Evolutionary conservation across 2,797 vertebrate genomes (phyloP).

Genomic region (Chanos chanos): DNA sequence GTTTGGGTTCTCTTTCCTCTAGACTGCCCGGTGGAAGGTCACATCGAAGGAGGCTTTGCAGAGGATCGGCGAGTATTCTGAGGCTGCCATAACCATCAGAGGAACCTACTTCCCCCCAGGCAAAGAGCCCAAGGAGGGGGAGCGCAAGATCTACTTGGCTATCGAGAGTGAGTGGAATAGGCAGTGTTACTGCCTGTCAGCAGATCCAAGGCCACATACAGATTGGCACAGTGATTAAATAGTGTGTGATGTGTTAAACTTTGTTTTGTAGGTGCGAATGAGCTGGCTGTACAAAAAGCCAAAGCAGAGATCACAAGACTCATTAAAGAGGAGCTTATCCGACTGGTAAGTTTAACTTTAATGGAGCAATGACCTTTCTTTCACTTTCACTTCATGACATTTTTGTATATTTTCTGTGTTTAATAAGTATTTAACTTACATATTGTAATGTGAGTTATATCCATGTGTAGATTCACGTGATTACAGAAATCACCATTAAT

Average conservation of each 20-base stretch:
- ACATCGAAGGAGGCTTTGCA: slow-evolving; percentile 97
- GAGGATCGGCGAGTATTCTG: slow-evolving; percentile 97
- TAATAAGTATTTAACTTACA: background rate
- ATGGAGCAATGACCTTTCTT: too few species aligned
- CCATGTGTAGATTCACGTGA: too few species aligned
- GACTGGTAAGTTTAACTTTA: slow-evolving; percentile 95
- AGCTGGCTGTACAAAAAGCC: slow-evolving; percentile 96
- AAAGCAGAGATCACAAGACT: slow-evolving; percentile 97
- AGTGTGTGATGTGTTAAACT: background rate
- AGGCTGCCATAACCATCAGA: slow-evolving; percentile 97
- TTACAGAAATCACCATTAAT: background rate
- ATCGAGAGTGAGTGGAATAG: slow-evolving; percentile 86
- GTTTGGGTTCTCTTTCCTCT: background rate
- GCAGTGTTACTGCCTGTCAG: background rate
- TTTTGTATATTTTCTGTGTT: too few species aligned
- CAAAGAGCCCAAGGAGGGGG: slow-evolving; percentile 98
- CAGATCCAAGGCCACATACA: too few species aligned
- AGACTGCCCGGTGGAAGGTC: slow-evolving; percentile 99
- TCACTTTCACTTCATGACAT: background rate
- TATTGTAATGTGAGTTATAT: background rate
- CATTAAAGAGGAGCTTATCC: slow-evolving; percentile 98
- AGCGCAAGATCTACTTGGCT: slow-evolving; percentile 97
- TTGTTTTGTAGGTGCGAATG: slow-evolving; percentile 84
- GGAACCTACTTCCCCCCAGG: slow-evolving; percentile 98
- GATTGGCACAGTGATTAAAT: background rate